phyloP scores from a whole-genome alignment of 2,797 vertebrate species.

The Furcifer pardalis region DNA sequence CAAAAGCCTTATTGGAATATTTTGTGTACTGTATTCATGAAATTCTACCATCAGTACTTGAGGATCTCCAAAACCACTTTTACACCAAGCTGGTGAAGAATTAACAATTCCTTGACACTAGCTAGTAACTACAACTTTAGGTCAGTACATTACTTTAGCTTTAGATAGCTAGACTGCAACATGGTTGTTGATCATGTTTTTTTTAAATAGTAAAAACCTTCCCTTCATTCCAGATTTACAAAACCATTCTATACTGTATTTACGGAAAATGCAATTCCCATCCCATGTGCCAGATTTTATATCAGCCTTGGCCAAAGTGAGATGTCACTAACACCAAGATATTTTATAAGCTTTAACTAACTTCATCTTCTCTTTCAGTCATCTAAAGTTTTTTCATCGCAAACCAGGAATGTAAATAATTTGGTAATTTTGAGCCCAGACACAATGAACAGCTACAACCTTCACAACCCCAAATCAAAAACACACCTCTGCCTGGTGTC shows the following conservation, averaged over 20 bases:
- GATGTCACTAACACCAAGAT: not conserved
- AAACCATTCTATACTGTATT: constrained; percentile 12
- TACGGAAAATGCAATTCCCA: not conserved
- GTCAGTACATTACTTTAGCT: not conserved
- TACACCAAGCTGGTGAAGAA: not conserved
- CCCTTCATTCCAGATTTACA: not conserved
- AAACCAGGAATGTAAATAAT: not conserved
- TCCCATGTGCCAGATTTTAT: not conserved
- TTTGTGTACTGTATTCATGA: not conserved
- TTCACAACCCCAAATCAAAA: not conserved
- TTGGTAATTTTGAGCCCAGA: constrained; percentile 29
- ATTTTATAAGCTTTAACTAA: not conserved
- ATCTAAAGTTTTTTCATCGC: not conserved
- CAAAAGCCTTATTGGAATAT: not conserved
- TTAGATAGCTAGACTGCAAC: not conserved
- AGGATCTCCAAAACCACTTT: not conserved
- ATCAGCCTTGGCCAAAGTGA: not conserved
- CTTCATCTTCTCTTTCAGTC: not conserved
- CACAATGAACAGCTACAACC: constrained; percentile 1
- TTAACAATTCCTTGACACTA: not conserved
- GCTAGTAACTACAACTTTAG: not conserved
- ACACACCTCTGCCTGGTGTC: not conserved
- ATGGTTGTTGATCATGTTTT: not conserved
- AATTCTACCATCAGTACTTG: not conserved
- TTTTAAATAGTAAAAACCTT: not conserved